Percentiles rank a stretch among this genome's conserved stretches.
Conservation (phyloP, 2,797 vertebrate species). For the Takifugu rubripes region DNA sequence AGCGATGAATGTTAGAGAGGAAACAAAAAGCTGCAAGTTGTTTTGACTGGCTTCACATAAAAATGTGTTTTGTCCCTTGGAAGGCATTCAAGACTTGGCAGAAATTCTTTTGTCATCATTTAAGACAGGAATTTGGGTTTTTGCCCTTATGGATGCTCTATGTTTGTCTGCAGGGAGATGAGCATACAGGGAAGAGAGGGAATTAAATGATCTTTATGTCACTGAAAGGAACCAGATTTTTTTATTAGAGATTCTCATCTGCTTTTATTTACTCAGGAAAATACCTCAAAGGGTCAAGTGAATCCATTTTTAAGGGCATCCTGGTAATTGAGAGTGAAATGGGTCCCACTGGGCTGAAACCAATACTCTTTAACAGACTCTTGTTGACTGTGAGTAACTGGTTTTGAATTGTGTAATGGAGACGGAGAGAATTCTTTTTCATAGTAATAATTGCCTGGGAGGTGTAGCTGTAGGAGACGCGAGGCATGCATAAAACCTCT, state of each 20-base stretch:
- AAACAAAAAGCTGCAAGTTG: background rate
- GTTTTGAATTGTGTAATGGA: constrained; percentile 26
- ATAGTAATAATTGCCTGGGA: constrained; percentile 29
- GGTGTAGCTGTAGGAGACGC: constrained; percentile 39
- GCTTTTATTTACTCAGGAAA: background rate
- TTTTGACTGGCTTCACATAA: constrained; percentile 4
- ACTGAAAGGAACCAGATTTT: background rate
- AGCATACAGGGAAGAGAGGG: background rate
- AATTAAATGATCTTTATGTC: background rate
- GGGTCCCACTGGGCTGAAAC: constrained; percentile 16
- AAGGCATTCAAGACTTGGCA: background rate
- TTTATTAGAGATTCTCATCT: background rate
- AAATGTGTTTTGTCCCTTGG: background rate
- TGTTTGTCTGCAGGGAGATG: background rate
- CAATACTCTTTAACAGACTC: constrained; percentile 23
- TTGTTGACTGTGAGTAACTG: constrained; percentile 10
- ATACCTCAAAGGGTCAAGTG: constrained; percentile 7
- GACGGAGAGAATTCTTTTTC: constrained; percentile 27
- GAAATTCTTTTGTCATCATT: background rate
- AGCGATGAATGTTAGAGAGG: constrained; percentile 1
- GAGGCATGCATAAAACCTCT: constrained; percentile 48
- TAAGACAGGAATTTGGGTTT: background rate
- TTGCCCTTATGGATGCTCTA: background rate
- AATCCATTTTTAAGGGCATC: constrained; percentile 6
- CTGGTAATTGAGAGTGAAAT: constrained; percentile 6